Conservation (phyloP, 2,888 invertebrate genomes). For the Diarsia dahlii region DNA sequence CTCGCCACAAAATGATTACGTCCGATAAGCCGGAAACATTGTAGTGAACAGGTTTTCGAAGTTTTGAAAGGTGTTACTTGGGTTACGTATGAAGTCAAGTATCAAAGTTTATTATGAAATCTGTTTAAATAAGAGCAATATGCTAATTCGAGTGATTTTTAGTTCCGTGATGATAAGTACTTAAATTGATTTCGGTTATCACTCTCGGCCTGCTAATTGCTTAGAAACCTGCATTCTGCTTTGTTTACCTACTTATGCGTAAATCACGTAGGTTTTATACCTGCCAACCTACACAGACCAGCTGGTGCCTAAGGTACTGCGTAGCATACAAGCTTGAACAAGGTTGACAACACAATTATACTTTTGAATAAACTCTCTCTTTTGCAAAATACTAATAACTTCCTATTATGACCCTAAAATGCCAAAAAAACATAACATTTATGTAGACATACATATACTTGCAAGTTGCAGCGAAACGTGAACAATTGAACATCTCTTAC, state of each 20-base stretch:
- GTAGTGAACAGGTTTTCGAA: slow-evolving; percentile 77
- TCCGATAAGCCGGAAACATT: slow-evolving; percentile 78
- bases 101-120: slow-evolving; percentile 65
- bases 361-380: background rate
- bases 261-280: slow-evolving; percentile 23
- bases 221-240: slow-evolving; percentile 12
- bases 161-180: slow-evolving; percentile 34
- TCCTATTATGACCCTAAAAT: background rate
- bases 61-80: slow-evolving; percentile 82
- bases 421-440: slow-evolving; percentile 1
- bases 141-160: slow-evolving; percentile 44
- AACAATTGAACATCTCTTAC: slow-evolving; percentile 8
- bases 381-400: background rate
- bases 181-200: too few relatives aligned
- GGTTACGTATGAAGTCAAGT: slow-evolving; percentile 69
- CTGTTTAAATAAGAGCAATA: slow-evolving; percentile 52
- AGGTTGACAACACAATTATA: background rate
- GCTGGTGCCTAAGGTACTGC: background rate
- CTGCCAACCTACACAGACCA: slow-evolving; percentile 15
- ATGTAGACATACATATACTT: background rate
- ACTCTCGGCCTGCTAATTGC: slow-evolving; percentile 13
- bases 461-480: slow-evolving; percentile 7
- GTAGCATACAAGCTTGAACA: background rate
- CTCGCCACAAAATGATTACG: slow-evolving; percentile 71
- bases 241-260: slow-evolving; percentile 25